Evolutionary conservation across 2,797 vertebrate species (phyloP), one percentile per base, ranked within the genome.

Genomic region (Rachycentron canadum): DNA sequence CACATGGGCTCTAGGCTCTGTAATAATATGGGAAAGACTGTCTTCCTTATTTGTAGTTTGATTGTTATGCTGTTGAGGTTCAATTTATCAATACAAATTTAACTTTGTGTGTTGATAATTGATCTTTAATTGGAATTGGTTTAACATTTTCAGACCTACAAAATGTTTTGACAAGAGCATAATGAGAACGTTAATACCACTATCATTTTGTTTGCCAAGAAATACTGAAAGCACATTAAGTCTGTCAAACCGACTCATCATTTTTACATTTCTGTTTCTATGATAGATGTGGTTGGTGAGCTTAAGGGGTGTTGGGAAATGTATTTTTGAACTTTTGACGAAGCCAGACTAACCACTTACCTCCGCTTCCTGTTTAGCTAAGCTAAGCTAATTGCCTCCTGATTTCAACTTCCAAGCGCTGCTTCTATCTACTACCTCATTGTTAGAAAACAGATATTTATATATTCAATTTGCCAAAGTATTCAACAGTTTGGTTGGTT

Each of bases 371-470:
- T n/a, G n/a, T 28, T n/a, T 10, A 32, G n/a, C 19, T 23, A 47
- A 62, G 5, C 28, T 40, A 34, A 45, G 40, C 41, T 17, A 43
- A 43, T n/a, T 3, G 21, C 45, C 14, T 49, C 12, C 4, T 30
- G 40, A 41, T 43, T 67, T 40, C 36, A 59, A 13, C 32, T 69
- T 16, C 43, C n/a, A n/a, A n/a, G n/a, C n/a, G n/a, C n/a, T 17
- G n/a, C 61, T 50, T n/a, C 19, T 53, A 10, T 52, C 3, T 45
- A 53, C 36, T 26, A 53, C 13, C 19, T 23, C 16, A 34, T 23
- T 25, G 32, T 3, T 17, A 26, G 40, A 14, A 32, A 16, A 3
- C 2, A 6, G 61, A 59, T 52, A 21, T 23, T 12, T 7, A 7
- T 43, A 17, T 43, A 19, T 16, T 19, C 41, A 43, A 43, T 17